A percentile compares a stretch with the other conserved stretches of the same genome.
Conservation (phyloP, 2,113 vertebrate genomes). For the Phodopus roborovskii region DNA sequence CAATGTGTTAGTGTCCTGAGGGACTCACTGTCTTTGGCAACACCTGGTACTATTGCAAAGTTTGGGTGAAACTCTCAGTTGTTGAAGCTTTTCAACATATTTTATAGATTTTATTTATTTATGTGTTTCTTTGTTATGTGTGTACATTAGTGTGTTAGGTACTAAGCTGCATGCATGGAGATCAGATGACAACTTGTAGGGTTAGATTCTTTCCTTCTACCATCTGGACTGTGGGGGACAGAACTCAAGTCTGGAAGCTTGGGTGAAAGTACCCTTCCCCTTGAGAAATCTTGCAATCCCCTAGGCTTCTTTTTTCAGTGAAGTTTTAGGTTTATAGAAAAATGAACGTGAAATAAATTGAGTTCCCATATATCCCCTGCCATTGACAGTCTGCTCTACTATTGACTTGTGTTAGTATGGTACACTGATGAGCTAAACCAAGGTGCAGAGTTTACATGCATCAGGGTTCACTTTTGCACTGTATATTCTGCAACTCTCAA, state of each 20-base stretch:
- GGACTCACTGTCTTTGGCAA: not conserved
- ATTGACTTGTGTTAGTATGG: not conserved
- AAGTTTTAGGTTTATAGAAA: slow-evolving; percentile 38
- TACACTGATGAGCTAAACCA: not conserved
- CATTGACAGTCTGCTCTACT: not conserved
- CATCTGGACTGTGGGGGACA: not conserved
- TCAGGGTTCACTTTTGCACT: slow-evolving; percentile 14
- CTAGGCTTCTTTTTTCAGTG: not conserved
- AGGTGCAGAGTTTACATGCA: not conserved
- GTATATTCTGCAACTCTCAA: not conserved
- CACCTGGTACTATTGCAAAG: not conserved
- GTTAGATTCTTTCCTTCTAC: not conserved
- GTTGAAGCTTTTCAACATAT: not conserved
- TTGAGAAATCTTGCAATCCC: not conserved
- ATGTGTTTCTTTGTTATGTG: too few relatives aligned
- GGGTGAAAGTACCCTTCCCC: too few relatives aligned
- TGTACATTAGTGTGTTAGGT: not conserved
- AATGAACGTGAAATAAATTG: not conserved
- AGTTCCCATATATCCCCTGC: not conserved
- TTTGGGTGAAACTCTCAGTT: not conserved
- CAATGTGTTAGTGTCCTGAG: not conserved
- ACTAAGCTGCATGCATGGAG: too few relatives aligned
- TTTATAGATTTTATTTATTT: not conserved
- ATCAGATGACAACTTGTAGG: not conserved
- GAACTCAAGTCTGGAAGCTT: not conserved